Conservation (phyloP, 2,113 vertebrate species). For the Arizona elegans region DNA sequence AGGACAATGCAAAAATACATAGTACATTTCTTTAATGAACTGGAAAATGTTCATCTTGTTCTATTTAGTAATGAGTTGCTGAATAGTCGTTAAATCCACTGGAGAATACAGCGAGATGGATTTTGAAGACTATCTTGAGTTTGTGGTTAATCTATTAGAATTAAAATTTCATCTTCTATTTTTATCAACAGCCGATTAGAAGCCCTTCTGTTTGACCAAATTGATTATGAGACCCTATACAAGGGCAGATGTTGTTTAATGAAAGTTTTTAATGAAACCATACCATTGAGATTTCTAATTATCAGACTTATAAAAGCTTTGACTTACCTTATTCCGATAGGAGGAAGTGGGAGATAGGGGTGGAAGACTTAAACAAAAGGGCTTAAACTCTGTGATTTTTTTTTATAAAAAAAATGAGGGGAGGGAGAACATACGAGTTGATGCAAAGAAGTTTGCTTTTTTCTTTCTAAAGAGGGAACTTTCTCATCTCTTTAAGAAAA, state of each 20-base stretch:
- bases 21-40: constrained; percentile 98
- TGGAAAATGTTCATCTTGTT: constrained; percentile 98
- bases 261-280: constrained; percentile 84
- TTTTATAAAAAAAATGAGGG: background rate
- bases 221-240: constrained; percentile 83
- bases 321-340: constrained; percentile 67
- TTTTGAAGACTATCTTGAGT: constrained; percentile 85
- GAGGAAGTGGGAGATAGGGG: constrained; percentile 9
- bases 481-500: constrained; percentile 1
- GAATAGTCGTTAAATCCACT: constrained; percentile 92
- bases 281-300: constrained; percentile 79
- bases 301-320: constrained; percentile 76
- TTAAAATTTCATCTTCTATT: constrained; percentile 98
- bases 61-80: constrained; percentile 92
- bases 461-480: constrained; percentile 35
- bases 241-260: constrained; percentile 84
- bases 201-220: constrained; percentile 88
- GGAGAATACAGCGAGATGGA: constrained; percentile 81
- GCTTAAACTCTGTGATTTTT: constrained; percentile 65
- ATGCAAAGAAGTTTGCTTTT: constrained; percentile 49
- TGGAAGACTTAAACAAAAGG: constrained; percentile 59
- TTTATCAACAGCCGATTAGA: constrained; percentile 98
- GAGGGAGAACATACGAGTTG: constrained; percentile 58
- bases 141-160: constrained; percentile 96
- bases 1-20: constrained; percentile 96